Evolutionary conservation across 2,113 vertebrate species (phyloP), one percentile per base, ranked within the genome.

Genomic region (Xenotilapia flavipinnis): DNA sequence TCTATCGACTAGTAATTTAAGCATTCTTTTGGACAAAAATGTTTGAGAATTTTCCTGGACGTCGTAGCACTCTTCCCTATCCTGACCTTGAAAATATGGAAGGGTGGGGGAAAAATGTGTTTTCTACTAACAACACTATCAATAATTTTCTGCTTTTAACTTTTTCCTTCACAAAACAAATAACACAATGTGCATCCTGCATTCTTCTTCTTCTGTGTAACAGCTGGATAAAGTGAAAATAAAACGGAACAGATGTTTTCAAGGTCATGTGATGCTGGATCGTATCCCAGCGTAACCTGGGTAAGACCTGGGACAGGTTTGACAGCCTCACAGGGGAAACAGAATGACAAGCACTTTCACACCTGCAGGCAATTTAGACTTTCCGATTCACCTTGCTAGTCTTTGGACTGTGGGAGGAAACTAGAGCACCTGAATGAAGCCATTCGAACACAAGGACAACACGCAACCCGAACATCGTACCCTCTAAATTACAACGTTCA

Each of bases 311-410:
- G 70, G 87, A 92, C 84, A 80, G 84, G 84, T 80, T 81, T 84
- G 86, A 85, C 60, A 68, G 80, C 38, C 79, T 84, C 62, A 42
- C 33, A 45, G 38, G 75, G 31, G 56, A 87, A 87, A 86, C 77
- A 73, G 77, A 84, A 90, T 87, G 84, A 86, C 91, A 92, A 91
- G 87, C 75, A 81, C 75, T 56, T 90, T 86, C 87, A 83, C 80
- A 88, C 65, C 83, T 86, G 45, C 56, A 53, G 82, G 84, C 86
- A 80, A 55, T 83, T 81, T 65, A 75, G 65, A 79, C 68, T 86
- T 75, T 56, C 8, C 28, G 17, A 85, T 81, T 89, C 83, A 82
- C 82, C 53, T 58, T 40, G 79, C 84, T 55, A 21, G 70, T 62
- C 42, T 80, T 53, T 81, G 73, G 45, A 85, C 60, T 79, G 31